Evolutionary conservation across 2,797 vertebrate species (phyloP).

Genomic region (Acanthopagrus latus): DNA sequence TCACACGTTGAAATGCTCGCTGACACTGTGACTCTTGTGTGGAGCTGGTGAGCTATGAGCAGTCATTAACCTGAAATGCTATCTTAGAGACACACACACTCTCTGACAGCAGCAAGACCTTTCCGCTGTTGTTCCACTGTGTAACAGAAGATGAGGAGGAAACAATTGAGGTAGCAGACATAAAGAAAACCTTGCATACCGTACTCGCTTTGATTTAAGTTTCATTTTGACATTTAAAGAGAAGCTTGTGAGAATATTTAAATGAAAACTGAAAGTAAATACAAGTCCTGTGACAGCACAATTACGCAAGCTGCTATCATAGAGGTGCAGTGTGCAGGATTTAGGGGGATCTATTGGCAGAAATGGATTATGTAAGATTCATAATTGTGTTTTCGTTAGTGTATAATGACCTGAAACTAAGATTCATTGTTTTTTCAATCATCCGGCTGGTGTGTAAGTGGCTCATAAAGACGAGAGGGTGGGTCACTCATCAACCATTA

Average conservation of each 20-base stretch:
- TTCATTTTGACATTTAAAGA: background rate
- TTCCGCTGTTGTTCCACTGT: constrained; percentile 34
- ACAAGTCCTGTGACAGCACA: background rate
- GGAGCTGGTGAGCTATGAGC: constrained; percentile 45
- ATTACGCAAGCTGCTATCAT: background rate
- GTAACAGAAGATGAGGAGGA: constrained; percentile 31
- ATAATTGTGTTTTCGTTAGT: too few relatives aligned
- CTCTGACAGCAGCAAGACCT: constrained; percentile 43
- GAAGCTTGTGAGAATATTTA: background rate
- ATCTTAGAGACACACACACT: constrained; percentile 45
- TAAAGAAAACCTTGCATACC: background rate
- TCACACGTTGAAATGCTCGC: constrained; percentile 35
- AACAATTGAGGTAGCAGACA: constrained; percentile 19
- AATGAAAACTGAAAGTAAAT: background rate
- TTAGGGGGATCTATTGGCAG: too few relatives aligned
- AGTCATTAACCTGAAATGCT: constrained; percentile 62
- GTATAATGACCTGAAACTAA: too few relatives aligned
- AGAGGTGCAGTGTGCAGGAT: background rate
- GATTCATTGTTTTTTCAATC: too few relatives aligned
- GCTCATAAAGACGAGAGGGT: too few relatives aligned
- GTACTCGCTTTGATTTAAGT: background rate
- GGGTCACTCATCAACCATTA: too few relatives aligned
- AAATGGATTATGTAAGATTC: too few relatives aligned
- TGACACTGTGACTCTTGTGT: constrained; percentile 38
- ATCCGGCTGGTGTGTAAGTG: too few relatives aligned